phyloP scores from a whole-genome alignment of 2,797 vertebrate species.

The Pseudocheirus occidentalis region DNA sequence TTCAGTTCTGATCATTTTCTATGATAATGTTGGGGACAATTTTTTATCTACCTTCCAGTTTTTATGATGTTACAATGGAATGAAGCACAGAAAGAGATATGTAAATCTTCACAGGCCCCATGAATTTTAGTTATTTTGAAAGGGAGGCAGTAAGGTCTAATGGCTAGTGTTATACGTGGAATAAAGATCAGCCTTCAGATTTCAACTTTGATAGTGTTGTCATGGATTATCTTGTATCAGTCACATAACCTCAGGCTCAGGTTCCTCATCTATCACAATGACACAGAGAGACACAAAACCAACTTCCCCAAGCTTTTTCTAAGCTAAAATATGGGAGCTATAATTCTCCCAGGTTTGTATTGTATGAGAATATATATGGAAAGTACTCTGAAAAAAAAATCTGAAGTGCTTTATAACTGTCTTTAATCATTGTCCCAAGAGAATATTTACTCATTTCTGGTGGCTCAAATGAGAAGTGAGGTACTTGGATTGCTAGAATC shows the following conservation, averaged over 20 bases:
- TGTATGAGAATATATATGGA: neutral
- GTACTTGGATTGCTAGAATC: neutral
- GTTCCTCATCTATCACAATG: neutral
- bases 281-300: neutral
- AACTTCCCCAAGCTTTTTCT: neutral
- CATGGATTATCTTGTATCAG: fast-evolving
- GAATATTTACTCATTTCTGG: neutral
- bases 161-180: neutral
- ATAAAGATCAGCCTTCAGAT: neutral
- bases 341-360: neutral
- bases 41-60: neutral
- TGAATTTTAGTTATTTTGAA: neutral
- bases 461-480: neutral
- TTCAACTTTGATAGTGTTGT: neutral
- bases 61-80: neutral
- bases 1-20: neutral
- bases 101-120: neutral
- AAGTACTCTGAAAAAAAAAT: neutral
- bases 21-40: neutral
- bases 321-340: neutral
- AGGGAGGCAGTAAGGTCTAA: neutral
- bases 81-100: neutral
- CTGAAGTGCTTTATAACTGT: neutral
- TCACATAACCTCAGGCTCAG: neutral
- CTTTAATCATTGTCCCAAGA: neutral